phyloP scores from a whole-genome alignment of 1,140 invertebrate genomes.

The roundworm (Caenorhabditis elegans) region WBcel235 BX284603.4:9260001-9260500 shows the following conservation, averaged over 20 bases:
- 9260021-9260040: background rate
- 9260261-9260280: conserved; percentile 10
- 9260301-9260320: background rate
- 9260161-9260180: background rate
- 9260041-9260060: background rate
- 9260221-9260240: too few relatives aligned
- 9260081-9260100: too few relatives aligned
- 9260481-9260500: background rate
- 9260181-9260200: too few relatives aligned
- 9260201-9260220: too few relatives aligned
- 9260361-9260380: background rate
- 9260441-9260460: too few relatives aligned
- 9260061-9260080: background rate
- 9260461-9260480: too few relatives aligned
- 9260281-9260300: background rate
- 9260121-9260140: background rate
- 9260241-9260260: conserved; percentile 1
- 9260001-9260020: background rate
- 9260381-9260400: too few relatives aligned
- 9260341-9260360: background rate
- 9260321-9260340: too few relatives aligned
- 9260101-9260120: background rate
- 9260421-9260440: too few relatives aligned
- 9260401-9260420: too few relatives aligned
- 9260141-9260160: background rate